A percentile compares a stretch with the other conserved stretches of the same genome.
These are phyloP conservation scores for Uloborus plumipes DNA, from an alignment of 2,888 invertebrate genomes.

Conservation along the genomic window DNA sequence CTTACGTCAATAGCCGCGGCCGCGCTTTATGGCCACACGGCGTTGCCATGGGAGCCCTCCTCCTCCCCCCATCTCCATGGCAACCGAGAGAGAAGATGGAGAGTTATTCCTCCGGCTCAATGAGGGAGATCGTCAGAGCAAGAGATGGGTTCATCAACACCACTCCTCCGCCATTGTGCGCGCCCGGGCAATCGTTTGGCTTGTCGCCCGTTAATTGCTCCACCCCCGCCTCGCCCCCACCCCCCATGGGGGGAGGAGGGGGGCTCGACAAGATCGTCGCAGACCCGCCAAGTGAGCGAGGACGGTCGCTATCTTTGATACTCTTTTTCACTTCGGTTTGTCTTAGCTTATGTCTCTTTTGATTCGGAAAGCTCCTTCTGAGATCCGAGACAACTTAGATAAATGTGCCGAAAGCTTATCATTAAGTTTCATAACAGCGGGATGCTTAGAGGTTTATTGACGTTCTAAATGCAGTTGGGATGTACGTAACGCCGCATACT, in stretches of 20 bases:
- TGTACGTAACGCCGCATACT: too few relatives aligned
- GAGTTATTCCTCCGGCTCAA: slow-evolving; percentile 48
- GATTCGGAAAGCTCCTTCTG: too few relatives aligned
- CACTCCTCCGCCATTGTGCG: slow-evolving; percentile 35
- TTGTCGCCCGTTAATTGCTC: slow-evolving; percentile 52
- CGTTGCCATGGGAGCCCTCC: slow-evolving; percentile 47
- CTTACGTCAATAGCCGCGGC: slow-evolving; percentile 60
- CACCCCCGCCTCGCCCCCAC: background rate
- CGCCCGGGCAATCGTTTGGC: slow-evolving; percentile 39
- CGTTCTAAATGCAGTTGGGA: too few relatives aligned
- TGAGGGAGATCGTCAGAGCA: slow-evolving; percentile 33
- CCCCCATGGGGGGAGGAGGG: slow-evolving; percentile 1
- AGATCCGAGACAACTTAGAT: too few relatives aligned
- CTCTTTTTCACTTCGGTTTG: too few relatives aligned
- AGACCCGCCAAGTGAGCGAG: too few relatives aligned
- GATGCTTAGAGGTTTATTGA: too few relatives aligned
- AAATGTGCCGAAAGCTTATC: too few relatives aligned
- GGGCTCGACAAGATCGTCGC: background rate
- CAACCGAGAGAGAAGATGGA: slow-evolving; percentile 2
- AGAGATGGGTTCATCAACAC: slow-evolving; percentile 49
- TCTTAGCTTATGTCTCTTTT: too few relatives aligned
- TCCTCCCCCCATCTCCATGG: slow-evolving; percentile 25
- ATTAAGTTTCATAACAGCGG: too few relatives aligned
- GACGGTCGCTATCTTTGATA: too few relatives aligned
- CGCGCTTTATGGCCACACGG: slow-evolving; percentile 46